Conservation (phyloP, 2,113 vertebrate species). For the Pseudopodoces humilis region DNA sequence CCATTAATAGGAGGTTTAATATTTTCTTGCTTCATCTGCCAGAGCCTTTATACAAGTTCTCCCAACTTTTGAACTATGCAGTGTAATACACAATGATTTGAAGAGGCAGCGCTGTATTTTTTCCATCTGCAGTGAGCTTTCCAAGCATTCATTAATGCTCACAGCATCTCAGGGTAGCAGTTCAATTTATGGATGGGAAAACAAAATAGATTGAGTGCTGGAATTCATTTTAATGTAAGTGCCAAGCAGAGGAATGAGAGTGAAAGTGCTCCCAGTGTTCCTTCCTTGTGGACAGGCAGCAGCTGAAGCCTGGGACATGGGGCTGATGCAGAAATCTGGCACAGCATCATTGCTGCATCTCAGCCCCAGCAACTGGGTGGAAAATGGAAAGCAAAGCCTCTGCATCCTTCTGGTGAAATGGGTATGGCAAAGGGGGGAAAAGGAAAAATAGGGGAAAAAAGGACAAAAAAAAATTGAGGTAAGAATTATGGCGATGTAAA, state of each 20-base stretch:
- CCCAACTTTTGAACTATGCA: background rate
- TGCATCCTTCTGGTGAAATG: background rate
- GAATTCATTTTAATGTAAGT: background rate
- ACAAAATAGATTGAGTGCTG: conserved; percentile 29
- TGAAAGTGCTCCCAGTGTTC: background rate
- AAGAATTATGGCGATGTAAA: background rate
- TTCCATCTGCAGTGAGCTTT: conserved; percentile 26
- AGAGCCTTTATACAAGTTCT: background rate
- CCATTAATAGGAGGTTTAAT: background rate
- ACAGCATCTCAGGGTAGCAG: conserved; percentile 23
- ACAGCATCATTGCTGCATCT: background rate
- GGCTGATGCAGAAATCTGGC: background rate
- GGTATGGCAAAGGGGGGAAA: rapidly evolving
- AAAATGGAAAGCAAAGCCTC: background rate
- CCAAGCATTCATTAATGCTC: conserved; percentile 48
- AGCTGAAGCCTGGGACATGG: background rate
- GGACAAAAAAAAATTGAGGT: rapidly evolving
- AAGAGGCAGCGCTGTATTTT: conserved; percentile 26
- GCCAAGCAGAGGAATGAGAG: background rate
- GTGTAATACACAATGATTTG: conserved; percentile 1
- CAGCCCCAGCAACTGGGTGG: background rate
- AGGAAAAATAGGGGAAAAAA: rapidly evolving
- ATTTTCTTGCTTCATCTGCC: background rate
- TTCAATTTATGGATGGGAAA: conserved; percentile 52
- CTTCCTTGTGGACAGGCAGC: background rate